Conservation (phyloP, 2,113 vertebrate species). For the Hippolais icterina region DNA sequence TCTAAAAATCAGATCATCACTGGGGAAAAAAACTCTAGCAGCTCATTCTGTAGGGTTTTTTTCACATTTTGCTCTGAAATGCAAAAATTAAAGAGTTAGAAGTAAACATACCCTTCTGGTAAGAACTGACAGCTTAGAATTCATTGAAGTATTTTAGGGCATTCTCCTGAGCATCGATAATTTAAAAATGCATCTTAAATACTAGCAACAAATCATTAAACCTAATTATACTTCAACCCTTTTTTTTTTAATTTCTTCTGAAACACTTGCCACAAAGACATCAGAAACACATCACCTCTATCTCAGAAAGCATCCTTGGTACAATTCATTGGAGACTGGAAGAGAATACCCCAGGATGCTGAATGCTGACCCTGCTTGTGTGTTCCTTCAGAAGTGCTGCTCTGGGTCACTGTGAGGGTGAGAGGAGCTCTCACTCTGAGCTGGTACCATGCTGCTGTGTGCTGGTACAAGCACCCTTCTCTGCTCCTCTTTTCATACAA, state of each 20-base stretch:
- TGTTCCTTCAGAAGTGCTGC: background rate
- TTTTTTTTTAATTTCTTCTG: background rate
- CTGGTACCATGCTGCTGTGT: background rate
- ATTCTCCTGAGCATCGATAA: background rate
- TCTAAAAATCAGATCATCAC: background rate
- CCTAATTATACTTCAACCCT: background rate
- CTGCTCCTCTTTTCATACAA: background rate
- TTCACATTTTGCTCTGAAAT: background rate
- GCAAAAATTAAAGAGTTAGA: background rate
- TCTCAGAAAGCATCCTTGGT: background rate
- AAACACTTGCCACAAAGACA: background rate
- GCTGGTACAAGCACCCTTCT: background rate
- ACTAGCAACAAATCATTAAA: background rate
- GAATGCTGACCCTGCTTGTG: background rate
- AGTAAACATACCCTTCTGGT: background rate
- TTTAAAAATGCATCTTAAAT: background rate
- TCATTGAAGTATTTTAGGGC: background rate
- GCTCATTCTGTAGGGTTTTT: background rate
- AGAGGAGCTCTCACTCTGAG: background rate
- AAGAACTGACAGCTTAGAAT: conserved; percentile 12
- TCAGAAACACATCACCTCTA: background rate
- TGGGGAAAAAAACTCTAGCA: background rate
- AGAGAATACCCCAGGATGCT: background rate
- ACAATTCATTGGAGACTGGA: background rate
- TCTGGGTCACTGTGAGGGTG: background rate